Base-by-base conservation (phyloP, 2,797 vertebrate genomes). In the Momotus momota region DNA sequence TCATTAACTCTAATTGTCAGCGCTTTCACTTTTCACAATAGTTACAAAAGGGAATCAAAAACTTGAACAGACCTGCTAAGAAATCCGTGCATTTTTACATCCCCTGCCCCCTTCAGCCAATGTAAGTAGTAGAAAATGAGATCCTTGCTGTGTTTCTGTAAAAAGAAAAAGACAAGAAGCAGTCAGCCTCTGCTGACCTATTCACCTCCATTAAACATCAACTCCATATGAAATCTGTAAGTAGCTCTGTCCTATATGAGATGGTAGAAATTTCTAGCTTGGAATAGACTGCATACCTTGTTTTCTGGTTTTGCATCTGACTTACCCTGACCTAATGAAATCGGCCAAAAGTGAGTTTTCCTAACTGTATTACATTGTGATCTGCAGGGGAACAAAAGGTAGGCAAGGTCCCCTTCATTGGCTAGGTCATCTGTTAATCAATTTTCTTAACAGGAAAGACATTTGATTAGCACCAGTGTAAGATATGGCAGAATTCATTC, bases 1-100 rank as follows among this genome's bases (percentile, higher is more conserved):
- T 97, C 95, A 97, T 98, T 98, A 98, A 96, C 93, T 97, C 94
- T 94, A 95, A 97, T 84, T 97, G 93, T 86, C 92, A 96, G 92
- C 38, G 94, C 79, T 95, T 97, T 96, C 96, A 96, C 55, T 97
- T 93, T 96, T 97, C 92, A 94, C 96, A 86, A 90, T 77, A 89
- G 70, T 93, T 93, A 96, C 49, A 98, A 92, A 96, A 97, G 84
- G 19, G 74, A 97, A 97, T 96, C 69, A 97, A 97, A 95, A 97
- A 88, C 46, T 95, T 95, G 95, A 96, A 96, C 85, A 86, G 94
- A 90, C 70, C 95, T 96, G 74, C 93, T 95, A 91, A 81, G 51
- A 97, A 97, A 96, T 95, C 93, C 93, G 62, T 96, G 94, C 69
- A 86, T 94, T 96, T 94, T 95, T 35, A 95, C 92, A 96, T 79